phyloP scores from a whole-genome alignment of 2,113 vertebrate species.

The Collichthys lucidus region DNA sequence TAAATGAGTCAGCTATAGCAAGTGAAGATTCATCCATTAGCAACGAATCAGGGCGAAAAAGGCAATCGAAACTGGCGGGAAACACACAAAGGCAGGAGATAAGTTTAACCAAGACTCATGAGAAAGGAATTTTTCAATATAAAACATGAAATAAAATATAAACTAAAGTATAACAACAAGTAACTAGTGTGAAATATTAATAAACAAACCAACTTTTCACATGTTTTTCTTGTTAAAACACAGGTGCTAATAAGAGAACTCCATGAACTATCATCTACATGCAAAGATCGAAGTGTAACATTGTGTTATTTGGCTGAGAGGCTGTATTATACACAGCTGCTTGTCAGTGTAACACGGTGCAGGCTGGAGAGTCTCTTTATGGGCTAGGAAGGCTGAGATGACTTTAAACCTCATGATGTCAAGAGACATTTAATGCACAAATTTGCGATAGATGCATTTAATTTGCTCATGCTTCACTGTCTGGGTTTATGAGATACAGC shows the following conservation, averaged over 20 bases:
- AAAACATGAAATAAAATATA: too few relatives aligned
- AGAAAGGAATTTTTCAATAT: too few relatives aligned
- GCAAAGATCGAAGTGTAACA: not conserved
- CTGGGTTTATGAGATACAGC: conserved; percentile 41
- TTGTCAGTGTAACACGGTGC: conserved; percentile 4
- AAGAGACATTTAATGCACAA: conserved; percentile 31
- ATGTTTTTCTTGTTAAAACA: not conserved
- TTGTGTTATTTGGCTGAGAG: not conserved
- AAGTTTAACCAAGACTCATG: too few relatives aligned
- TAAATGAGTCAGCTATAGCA: too few relatives aligned
- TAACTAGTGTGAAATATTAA: not conserved
- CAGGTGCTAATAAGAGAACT: not conserved
- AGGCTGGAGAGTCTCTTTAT: conserved; percentile 9
- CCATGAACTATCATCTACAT: not conserved
- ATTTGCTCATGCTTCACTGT: conserved; percentile 29
- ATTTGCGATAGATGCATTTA: conserved; percentile 36
- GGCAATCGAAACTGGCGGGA: too few relatives aligned
- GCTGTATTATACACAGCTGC: not conserved
- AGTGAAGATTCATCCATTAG: too few relatives aligned
- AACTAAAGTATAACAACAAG: not conserved
- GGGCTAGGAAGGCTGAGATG: not conserved
- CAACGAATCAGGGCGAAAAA: too few relatives aligned
- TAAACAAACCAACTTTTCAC: not conserved
- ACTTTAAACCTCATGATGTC: conserved; percentile 28
- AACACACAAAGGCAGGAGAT: too few relatives aligned